Conservation (phyloP, 2,888 invertebrate species). For the Erebia palarica region DNA sequence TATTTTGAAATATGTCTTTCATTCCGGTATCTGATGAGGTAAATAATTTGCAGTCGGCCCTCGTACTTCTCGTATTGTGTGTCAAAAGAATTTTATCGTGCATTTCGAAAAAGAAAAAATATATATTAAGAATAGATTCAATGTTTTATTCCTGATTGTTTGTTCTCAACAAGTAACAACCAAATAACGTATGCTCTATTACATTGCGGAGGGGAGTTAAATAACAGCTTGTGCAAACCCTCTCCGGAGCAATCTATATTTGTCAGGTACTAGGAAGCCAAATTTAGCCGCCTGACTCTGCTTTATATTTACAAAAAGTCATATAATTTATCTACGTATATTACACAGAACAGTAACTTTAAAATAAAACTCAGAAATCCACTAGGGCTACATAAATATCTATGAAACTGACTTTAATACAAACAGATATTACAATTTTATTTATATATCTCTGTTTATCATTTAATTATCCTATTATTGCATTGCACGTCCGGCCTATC, state of each 20-base stretch:
- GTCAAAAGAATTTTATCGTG: too few species aligned
- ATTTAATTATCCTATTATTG: constrained; percentile 65
- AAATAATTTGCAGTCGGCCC: too few species aligned
- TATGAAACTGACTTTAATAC: constrained; percentile 22
- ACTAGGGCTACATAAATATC: too few species aligned
- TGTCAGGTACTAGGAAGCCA: constrained; percentile 82
- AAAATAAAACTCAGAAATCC: too few species aligned
- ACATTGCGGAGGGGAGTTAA: constrained; percentile 53
- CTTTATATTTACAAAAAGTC: constrained; percentile 31
- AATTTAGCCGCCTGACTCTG: constrained; percentile 73
- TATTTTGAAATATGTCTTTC: too few species aligned
- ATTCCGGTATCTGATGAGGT: too few species aligned
- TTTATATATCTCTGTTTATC: constrained; percentile 1
- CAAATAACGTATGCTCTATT: constrained; percentile 57
- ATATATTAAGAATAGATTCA: background rate
- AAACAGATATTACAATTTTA: background rate
- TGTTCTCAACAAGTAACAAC: constrained; percentile 63
- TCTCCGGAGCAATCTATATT: constrained; percentile 66
- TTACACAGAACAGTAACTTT: background rate
- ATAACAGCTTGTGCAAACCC: constrained; percentile 43
- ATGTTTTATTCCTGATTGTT: constrained; percentile 51
- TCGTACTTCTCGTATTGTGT: too few species aligned
- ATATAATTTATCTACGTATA: background rate
- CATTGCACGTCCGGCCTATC: constrained; percentile 80
- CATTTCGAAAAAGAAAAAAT: too few species aligned